These are phyloP conservation scores for Perca fluviatilis DNA, from an alignment of 2,113 vertebrate species.

Conservation along the genomic window DNA sequence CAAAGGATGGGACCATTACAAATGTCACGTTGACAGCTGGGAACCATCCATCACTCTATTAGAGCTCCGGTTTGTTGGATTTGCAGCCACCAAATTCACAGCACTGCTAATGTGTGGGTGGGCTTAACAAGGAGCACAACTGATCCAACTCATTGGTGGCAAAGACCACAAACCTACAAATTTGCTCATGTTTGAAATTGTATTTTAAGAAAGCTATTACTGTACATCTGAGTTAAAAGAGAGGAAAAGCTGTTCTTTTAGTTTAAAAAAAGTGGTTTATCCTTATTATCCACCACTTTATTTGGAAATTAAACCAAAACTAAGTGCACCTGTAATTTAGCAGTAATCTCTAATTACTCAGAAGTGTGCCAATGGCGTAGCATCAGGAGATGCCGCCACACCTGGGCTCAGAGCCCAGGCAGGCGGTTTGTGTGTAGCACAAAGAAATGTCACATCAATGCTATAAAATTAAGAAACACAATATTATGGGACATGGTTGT, in stretches of 20 bases:
- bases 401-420: not conserved
- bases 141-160: constrained; percentile 58
- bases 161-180: constrained; percentile 46
- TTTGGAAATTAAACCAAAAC: not conserved
- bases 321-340: constrained; percentile 1
- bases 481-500: no score
- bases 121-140: constrained; percentile 75
- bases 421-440: not conserved
- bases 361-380: not conserved
- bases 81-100: constrained; percentile 63
- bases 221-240: not conserved
- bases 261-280: not conserved
- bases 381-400: not conserved
- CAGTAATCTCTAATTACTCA: not conserved
- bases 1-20: constrained; percentile 76
- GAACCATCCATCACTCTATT: constrained; percentile 78
- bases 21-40: constrained; percentile 74
- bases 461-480: not conserved
- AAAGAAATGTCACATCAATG: not conserved
- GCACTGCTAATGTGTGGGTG: constrained; percentile 71
- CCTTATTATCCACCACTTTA: not conserved
- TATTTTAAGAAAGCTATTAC: not conserved
- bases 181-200: not conserved
- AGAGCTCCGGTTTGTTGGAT: constrained; percentile 57
- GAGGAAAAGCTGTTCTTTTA: not conserved